Conservation (phyloP, 1,140 invertebrate species). For the Neuroterus valhalla region DNA sequence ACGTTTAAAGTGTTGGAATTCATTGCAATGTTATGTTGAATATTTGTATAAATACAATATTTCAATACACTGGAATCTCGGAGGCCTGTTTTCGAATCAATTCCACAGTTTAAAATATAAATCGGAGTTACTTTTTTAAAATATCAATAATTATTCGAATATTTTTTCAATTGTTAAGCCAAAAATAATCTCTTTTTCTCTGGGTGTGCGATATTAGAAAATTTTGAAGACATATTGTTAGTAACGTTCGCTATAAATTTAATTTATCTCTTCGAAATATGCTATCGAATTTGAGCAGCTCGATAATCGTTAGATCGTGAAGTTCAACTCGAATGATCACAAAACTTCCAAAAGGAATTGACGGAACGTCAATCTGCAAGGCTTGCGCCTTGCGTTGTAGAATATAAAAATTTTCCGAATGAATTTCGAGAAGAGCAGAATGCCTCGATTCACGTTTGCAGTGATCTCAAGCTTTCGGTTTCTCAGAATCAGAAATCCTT, state of each 20-base stretch:
- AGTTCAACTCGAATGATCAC: background rate
- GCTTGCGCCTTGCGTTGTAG: background rate
- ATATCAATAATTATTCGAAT: no score
- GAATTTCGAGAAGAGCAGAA: background rate
- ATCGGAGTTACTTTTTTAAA: no score
- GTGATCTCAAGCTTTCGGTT: background rate
- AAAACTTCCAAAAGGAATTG: conserved; percentile 10
- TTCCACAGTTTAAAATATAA: no score
- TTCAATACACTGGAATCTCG: no score
- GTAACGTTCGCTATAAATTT: no score
- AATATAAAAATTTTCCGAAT: conserved; percentile 6
- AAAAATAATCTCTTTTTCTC: background rate
- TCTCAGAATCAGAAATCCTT: background rate
- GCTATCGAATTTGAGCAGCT: background rate
- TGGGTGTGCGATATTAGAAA: background rate
- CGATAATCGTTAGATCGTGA: background rate
- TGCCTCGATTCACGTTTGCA: background rate
- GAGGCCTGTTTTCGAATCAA: no score
- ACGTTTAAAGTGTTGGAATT: no score
- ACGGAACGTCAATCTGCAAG: conserved; percentile 10
- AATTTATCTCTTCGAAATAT: background rate
- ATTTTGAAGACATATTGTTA: background rate
- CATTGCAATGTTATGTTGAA: no score
- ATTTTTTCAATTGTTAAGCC: no score
- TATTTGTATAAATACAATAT: no score